Evolutionary conservation across 2,113 vertebrate genomes (phyloP).

Genomic region (Rallus limicola): DNA sequence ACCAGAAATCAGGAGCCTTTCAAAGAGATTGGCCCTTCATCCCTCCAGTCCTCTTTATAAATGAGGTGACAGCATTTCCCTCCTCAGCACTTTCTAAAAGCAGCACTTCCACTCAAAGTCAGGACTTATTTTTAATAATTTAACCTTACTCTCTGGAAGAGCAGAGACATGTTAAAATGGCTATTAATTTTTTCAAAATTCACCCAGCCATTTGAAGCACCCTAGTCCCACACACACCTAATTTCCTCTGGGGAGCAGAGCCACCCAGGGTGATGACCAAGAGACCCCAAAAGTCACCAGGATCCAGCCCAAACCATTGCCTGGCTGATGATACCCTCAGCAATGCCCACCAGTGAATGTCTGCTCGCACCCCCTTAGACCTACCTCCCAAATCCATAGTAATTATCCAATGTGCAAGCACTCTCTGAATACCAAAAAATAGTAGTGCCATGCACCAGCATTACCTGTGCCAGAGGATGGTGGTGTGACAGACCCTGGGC

Average conservation of each 20-base stretch:
- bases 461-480: constrained; percentile 89
- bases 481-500: constrained; percentile 87
- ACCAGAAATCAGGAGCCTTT: not conserved
- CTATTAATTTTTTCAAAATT: not conserved
- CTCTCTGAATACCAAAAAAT: not conserved
- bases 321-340: not conserved
- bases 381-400: not conserved
- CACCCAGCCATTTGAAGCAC: not conserved
- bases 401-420: rapidly evolving
- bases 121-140: not conserved
- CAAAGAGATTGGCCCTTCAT: not conserved
- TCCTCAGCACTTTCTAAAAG: not conserved
- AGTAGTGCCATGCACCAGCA: not conserved
- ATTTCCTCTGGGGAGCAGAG: not conserved
- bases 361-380: not conserved
- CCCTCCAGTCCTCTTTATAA: not conserved
- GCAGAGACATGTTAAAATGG: not conserved
- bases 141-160: not conserved
- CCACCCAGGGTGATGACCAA: not conserved
- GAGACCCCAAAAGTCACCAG: not conserved
- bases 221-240: not conserved
- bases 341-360: not conserved
- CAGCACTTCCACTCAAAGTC: not conserved
- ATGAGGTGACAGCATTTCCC: not conserved
- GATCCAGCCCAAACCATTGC: not conserved